Evolutionary conservation across 2,888 invertebrate genomes (phyloP), one percentile per base, ranked within the genome.

Genomic region (Drosophila greeni): DNA sequence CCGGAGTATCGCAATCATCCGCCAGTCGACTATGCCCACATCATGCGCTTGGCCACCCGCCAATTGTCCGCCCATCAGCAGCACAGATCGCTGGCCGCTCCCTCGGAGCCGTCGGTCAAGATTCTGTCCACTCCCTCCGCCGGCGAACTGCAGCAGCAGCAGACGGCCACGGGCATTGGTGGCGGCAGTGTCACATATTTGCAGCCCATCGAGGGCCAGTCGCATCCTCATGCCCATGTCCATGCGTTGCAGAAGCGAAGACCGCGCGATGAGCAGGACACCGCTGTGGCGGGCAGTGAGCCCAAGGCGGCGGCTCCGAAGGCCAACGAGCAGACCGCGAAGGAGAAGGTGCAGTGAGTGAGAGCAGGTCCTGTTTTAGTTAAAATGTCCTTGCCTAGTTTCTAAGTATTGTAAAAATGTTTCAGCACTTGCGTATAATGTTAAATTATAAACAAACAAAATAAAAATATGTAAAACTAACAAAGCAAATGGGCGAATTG

Each of bases 1-100:
- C 86, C 87, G 26, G 87, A 88, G 39, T 87, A 87, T 52, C 85
- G 85, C 20, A 86, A 84, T 66, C 86, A 85, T 57, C 86, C 86
- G 5, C 82, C 84, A 0, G 79, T 82, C 43, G 86, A 85, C 55
- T 86, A 85, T 73, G 84, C 83, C 45, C 85, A 84, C 54, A 73
- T 83, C 4, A 85, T 85, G 86, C 86, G 85, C 23, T 57, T 82
- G 39, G 85, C 82, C 39, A 77, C 85, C 1, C 82, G 81, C 14
- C 86, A 85, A 37, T 45, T 84, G 54, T 42, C 75, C 2, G 70
- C 71, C 7, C 86, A 84, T 68, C 85, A 81, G 49, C 76, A 71
- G 6, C 77, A 66, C 29, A 84, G 83, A 20, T 73, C 76, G n/a
- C 53, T 77, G 49, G 69, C 70, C 23, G 72, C 75, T 7, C 76